A percentile compares a stretch with the other conserved stretches of the same genome.
Conservation (phyloP, 1,140 invertebrate genomes). For the Hyles vespertilio region DNA sequence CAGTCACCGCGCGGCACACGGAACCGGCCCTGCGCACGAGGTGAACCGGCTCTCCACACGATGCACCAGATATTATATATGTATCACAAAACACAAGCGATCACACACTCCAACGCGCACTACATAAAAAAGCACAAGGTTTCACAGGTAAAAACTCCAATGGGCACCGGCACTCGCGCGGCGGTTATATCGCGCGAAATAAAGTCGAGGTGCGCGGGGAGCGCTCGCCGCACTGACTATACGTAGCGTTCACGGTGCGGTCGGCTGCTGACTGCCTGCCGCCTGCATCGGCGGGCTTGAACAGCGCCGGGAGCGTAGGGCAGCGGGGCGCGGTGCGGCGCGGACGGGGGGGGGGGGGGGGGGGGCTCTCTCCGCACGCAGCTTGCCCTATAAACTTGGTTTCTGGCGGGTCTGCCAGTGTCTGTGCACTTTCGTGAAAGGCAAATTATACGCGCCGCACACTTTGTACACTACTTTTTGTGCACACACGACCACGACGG, state of each 20-base stretch:
- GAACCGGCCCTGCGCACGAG: constrained; percentile 29
- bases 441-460: too few relatives aligned
- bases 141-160: constrained; percentile 13
- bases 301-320: not conserved
- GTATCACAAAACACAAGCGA: constrained; percentile 12
- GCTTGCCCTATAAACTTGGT: too few relatives aligned
- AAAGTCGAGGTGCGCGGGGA: too few relatives aligned
- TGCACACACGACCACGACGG: too few relatives aligned
- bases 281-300: not conserved
- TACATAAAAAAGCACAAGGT: constrained; percentile 1
- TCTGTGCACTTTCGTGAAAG: too few relatives aligned
- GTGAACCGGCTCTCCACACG: constrained; percentile 28
- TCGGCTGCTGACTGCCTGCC: not conserved
- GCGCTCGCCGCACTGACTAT: too few relatives aligned
- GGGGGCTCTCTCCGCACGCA: not conserved
- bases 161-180: too few relatives aligned
- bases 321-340: not conserved
- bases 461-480: too few relatives aligned
- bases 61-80: constrained; percentile 16
- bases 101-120: not conserved
- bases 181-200: too few relatives aligned
- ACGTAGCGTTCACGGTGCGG: not conserved
- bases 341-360: not conserved
- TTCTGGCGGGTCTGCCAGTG: too few relatives aligned
- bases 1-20: constrained; percentile 8